Base-by-base conservation (phyloP, 2,888 invertebrate species). In the Acrobasis consociella region DNA sequence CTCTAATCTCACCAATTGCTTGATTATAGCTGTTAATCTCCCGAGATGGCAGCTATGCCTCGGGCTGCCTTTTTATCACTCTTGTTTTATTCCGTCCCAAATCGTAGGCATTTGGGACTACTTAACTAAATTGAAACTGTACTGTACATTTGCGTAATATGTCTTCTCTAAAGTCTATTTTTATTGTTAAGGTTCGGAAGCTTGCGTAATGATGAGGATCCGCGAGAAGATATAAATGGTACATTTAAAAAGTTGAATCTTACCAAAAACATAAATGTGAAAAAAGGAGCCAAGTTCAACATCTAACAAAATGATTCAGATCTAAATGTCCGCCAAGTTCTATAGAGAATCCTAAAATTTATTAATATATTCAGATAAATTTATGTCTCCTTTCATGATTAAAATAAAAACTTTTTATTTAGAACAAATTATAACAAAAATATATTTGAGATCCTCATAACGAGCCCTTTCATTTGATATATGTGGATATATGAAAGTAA, bases 21-120 rank as follows among this genome's bases (percentile, higher is more conserved):
- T 88, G 88, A 90, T 90, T 89, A 88, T 88, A 72, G 87, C 83
- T 85, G 84, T 89, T 90, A 89, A 90, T 90, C 89, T 87, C 82
- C 78, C 77, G 78, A 83, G 83, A 83, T 80, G 81, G 83, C 76
- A 76, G 76, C 77, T 78, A 73, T 78, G 74, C 73, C 73, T 72
- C 72, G 72, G 70, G 69, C 69, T 73, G 70, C 72, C 77, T 86
- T 85, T 89, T 89, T 87, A 87, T 84, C 79, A 79, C 78, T 67
- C 73, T 79, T 81, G 77, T 87, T 88, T 88, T 88, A 87, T 87
- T 83, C 72, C 77, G 72, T 72, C 73, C 82, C 73, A 86, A 87
- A 84, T 80, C 80, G 83, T 82, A 83, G 81, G 81, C 85, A 78
- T 85, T 85, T 75, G 74, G 74, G 84, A 82, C 81, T 87, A 90